Evolutionary conservation across 2,113 vertebrate species (phyloP).

Genomic region (Dinomys branickii): DNA sequence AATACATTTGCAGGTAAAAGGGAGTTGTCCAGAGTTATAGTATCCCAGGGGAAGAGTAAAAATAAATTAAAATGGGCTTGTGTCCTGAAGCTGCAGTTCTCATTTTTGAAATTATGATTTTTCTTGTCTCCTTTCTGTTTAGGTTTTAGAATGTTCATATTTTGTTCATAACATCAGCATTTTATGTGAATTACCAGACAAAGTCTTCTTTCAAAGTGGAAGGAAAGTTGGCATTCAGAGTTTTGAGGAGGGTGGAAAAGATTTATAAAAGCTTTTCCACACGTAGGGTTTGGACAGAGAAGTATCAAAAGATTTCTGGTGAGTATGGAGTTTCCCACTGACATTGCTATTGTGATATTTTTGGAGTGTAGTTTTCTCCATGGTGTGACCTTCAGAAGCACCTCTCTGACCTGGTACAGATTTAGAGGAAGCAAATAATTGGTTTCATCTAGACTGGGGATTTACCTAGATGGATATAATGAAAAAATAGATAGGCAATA

Average conservation of each 20-base stretch:
- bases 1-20: not conserved
- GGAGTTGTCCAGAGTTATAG: not conserved
- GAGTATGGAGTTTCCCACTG: not conserved
- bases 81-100: not conserved
- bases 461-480: not conserved
- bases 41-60: not conserved
- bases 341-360: not conserved
- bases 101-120: not conserved
- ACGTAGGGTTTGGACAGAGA: not conserved
- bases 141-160: not conserved
- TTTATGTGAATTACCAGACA: constrained; percentile 17
- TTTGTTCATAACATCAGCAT: not conserved
- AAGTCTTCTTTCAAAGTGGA: constrained; percentile 34
- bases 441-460: not conserved
- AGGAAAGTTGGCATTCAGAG: not conserved
- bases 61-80: not conserved
- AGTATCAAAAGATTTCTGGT: not conserved
- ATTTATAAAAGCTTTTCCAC: not conserved
- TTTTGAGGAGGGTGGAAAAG: not conserved
- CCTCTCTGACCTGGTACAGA: not conserved
- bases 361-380: not conserved
- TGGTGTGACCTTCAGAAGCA: not conserved
- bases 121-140: not conserved
- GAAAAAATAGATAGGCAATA: not conserved
- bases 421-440: constrained; percentile 6